A percentile compares a stretch with the other conserved stretches of the same genome.
Conservation (phyloP, 2,888 invertebrate genomes). For the Junonia oenone region DNA sequence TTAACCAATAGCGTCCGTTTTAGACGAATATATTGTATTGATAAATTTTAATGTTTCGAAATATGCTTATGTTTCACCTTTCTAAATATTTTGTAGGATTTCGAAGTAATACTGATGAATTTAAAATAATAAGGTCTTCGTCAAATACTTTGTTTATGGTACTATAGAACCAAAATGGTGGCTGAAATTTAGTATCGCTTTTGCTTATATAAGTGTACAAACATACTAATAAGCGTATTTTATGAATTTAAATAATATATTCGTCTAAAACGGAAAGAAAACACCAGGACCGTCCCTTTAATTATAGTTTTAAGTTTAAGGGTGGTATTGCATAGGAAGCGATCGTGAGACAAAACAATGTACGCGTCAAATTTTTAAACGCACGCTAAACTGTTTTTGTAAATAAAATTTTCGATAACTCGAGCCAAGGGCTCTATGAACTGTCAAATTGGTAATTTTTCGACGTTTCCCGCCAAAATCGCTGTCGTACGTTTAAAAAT, state of each 20-base stretch:
- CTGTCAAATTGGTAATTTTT: neutral
- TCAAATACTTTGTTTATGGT: too few relatives aligned
- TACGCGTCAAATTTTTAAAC: slow-evolving; percentile 18
- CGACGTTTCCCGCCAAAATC: neutral
- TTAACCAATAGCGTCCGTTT: neutral
- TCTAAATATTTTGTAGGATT: too few relatives aligned
- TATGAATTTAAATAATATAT: neutral
- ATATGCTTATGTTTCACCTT: too few relatives aligned
- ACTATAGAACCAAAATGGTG: too few relatives aligned
- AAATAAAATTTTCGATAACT: slow-evolving; percentile 11
- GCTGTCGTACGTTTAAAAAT: slow-evolving; percentile 30
- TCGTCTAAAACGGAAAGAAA: slow-evolving; percentile 12
- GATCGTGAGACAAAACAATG: slow-evolving; percentile 18
- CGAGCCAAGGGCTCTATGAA: slow-evolving; percentile 10
- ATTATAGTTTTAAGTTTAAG: slow-evolving; percentile 16
- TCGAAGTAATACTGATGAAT: too few relatives aligned
- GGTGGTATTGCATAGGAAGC: slow-evolving; percentile 24
- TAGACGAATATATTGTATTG: slow-evolving; percentile 17
- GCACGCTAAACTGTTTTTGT: too few relatives aligned
- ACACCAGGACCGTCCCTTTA: slow-evolving; percentile 25
- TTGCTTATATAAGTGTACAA: too few relatives aligned
- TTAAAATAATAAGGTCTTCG: too few relatives aligned
- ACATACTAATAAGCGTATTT: too few relatives aligned
- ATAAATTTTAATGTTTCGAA: too few relatives aligned
- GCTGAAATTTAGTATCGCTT: too few relatives aligned